Evolutionary conservation across 2,888 invertebrate species (phyloP).

Genomic region (Dorcus hopei): DNA sequence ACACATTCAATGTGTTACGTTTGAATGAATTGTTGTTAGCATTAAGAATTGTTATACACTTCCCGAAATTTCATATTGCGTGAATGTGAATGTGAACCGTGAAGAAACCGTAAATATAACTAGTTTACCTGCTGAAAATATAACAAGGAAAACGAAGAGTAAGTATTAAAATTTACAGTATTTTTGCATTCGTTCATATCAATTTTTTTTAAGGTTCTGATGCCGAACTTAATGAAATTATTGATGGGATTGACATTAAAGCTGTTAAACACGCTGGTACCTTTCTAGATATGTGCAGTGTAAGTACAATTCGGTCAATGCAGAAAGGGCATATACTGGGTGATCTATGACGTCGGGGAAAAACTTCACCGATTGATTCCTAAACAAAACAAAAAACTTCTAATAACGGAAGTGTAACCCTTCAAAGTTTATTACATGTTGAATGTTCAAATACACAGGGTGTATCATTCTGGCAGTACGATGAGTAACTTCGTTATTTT

Average conservation of each 20-base stretch:
- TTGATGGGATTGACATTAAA: conserved; percentile 58
- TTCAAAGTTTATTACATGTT: too few relatives aligned
- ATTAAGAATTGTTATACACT: conserved; percentile 67
- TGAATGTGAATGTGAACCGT: too few relatives aligned
- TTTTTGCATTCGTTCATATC: conserved; percentile 1
- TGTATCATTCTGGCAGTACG: too few relatives aligned
- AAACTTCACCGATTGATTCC: too few relatives aligned
- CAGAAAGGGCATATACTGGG: too few relatives aligned
- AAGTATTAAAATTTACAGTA: neutral
- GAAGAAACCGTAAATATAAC: conserved; percentile 22
- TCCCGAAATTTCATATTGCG: conserved; percentile 59
- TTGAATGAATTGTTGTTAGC: conserved; percentile 81
- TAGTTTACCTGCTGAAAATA: neutral
- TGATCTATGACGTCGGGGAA: too few relatives aligned
- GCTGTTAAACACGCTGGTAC: conserved; percentile 70
- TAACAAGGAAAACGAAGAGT: conserved; percentile 1
- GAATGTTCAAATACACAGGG: too few relatives aligned
- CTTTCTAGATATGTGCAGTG: conserved; percentile 87
- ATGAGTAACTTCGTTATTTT: too few relatives aligned
- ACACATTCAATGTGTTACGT: conserved; percentile 62
- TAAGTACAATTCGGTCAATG: conserved; percentile 46
- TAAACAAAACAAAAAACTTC: too few relatives aligned
- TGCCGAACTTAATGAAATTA: conserved; percentile 29
- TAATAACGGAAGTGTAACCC: too few relatives aligned
- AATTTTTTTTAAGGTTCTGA: conserved; percentile 16